phyloP scores from a whole-genome alignment of 1,140 invertebrate species.

The Reticulitermes speratus region DNA sequence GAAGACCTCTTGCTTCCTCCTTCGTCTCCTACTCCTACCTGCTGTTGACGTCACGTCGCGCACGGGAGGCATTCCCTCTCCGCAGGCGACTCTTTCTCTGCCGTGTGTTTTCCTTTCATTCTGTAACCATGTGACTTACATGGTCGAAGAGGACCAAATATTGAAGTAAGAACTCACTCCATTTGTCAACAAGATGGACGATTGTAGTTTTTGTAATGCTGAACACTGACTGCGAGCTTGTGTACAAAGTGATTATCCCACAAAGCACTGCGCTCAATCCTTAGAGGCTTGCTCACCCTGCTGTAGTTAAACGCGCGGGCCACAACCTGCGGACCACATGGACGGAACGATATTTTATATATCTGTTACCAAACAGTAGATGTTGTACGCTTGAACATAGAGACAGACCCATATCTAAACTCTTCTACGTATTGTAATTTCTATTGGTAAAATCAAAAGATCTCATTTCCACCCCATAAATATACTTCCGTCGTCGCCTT shows the following conservation, averaged over 20 bases:
- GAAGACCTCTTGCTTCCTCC: neutral
- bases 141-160: neutral
- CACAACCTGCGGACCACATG: neutral
- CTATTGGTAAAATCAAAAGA: neutral
- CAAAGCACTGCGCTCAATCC: neutral
- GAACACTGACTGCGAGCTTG: neutral
- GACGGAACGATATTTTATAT: constrained; percentile 10
- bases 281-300: neutral
- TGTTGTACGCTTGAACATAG: neutral
- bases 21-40: neutral
- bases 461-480: neutral
- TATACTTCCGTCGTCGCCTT: neutral
- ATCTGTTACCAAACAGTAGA: neutral
- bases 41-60: neutral
- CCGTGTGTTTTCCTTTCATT: neutral
- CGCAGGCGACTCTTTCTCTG: neutral
- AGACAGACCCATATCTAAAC: neutral
- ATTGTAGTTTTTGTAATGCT: neutral
- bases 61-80: neutral
- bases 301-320: neutral
- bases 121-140: neutral
- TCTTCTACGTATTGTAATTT: neutral
- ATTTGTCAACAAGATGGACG: neutral
- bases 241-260: neutral
- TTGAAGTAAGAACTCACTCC: neutral